Base-by-base conservation (phyloP, 2,797 vertebrate genomes). In the Xerus rutilus region DNA sequence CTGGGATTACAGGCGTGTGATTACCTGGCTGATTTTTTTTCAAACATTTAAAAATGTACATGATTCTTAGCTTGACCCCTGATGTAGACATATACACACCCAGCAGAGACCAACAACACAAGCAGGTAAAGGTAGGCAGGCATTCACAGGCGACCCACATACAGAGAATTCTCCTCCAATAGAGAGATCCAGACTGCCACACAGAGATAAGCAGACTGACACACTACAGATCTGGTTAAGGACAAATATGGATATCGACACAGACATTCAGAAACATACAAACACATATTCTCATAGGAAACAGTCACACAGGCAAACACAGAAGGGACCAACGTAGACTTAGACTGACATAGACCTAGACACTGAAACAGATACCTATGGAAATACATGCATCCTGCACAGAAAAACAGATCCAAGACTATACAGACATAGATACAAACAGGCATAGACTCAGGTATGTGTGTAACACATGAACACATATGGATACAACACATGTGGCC, bases 21-120 rank as follows among this genome's bases (percentile, higher is more conserved):
- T n/a, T 2, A 18, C 18, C 54, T 57, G 54, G 54, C 54, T 57
- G 7, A 57, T 57, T 57, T 57, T 67, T 91, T 85, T 49, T 30
- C 30, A 89, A 54, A 30, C 18, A 65, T 89, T 93, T 86, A 88
- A 95, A 96, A 93, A 83, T 86, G 20, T 94, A 92, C 93, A 76
- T n/a, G 43, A 86, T 76, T 93, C 74, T 88, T 89, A 94, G 70
- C 21, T 93, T 43, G 54, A 92, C 47, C 65, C 67, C 65, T 87
- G 49, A 86, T 67, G 85, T 0, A 93, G 65, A 89, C 8, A 59
- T 15, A 65, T 9, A 64, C 21, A 84, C 11, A 76, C 1, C 32
- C 43, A 39, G 28, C 23, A 73, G 69, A 94, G 21, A 49, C 28
- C 89, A 70, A 84, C 35, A 87, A 65, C 18, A 65, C 6, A 65